These are phyloP conservation scores for Gari tellinella DNA, from an alignment of 2,888 invertebrate species.

Conservation along the genomic window DNA sequence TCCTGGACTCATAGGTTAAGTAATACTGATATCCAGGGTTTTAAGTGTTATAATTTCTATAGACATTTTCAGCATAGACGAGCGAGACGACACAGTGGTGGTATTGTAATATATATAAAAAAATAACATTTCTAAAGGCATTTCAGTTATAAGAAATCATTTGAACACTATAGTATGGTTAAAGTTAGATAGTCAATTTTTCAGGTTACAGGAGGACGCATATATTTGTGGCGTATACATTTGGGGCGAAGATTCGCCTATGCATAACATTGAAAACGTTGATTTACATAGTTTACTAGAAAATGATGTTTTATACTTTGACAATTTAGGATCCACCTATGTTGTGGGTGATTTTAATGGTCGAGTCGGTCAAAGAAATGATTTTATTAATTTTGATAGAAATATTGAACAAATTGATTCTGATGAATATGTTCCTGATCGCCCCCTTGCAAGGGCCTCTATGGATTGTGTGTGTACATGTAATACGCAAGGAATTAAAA, in stretches of 20 bases:
- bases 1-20: slow-evolving; percentile 4
- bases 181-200: slow-evolving; percentile 1
- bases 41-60: neutral
- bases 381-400: neutral
- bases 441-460: neutral
- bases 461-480: neutral
- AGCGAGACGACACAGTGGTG: slow-evolving; percentile 10
- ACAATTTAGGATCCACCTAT: slow-evolving; percentile 20
- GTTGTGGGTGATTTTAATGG: slow-evolving; percentile 38
- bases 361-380: slow-evolving; percentile 10
- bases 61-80: slow-evolving; percentile 11
- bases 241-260: slow-evolving; percentile 25
- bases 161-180: slow-evolving; percentile 4
- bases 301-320: slow-evolving; percentile 19
- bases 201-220: neutral
- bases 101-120: neutral
- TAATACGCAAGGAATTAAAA: neutral
- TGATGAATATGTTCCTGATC: neutral
- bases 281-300: slow-evolving; percentile 30
- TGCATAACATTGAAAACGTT: slow-evolving; percentile 19
- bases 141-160: neutral
- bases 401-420: neutral
- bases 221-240: slow-evolving; percentile 10
- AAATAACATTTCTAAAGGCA: neutral
- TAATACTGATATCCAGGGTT: slow-evolving; percentile 7